Evolutionary conservation across 2,888 invertebrate species (phyloP).

Genomic region (Lasioglossum marginatum): DNA sequence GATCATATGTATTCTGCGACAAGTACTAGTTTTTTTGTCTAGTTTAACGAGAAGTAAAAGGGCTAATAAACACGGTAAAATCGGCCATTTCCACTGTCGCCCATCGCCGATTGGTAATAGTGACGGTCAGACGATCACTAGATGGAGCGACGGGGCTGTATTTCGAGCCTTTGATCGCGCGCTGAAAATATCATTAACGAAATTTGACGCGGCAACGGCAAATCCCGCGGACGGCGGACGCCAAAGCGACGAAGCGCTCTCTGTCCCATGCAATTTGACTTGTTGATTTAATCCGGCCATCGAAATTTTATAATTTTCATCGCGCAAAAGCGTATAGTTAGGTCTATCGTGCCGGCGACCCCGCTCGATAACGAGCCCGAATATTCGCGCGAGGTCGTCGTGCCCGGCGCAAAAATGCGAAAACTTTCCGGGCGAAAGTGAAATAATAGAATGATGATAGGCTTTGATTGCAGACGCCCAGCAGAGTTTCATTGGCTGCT

Average conservation of each 20-base stretch:
- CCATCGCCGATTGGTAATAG: background rate
- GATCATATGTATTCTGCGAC: too few relatives aligned
- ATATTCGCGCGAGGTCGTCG: background rate
- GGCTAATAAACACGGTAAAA: background rate
- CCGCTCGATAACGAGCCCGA: background rate
- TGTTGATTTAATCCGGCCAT: constrained; percentile 60
- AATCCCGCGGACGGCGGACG: background rate
- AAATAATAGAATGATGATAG: background rate
- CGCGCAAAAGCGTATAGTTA: background rate
- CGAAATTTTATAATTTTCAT: constrained; percentile 58
- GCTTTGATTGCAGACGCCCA: background rate
- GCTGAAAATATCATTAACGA: constrained; percentile 51
- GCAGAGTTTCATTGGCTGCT: background rate
- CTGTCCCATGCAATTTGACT: constrained; percentile 55
- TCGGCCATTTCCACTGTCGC: background rate
- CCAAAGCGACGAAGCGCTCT: constrained; percentile 1
- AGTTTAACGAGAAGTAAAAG: background rate
- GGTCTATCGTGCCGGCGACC: background rate
- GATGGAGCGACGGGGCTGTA: background rate
- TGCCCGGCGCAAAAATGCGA: background rate
- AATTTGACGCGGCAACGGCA: constrained; percentile 13
- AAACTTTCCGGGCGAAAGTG: background rate
- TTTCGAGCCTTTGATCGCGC: constrained; percentile 24
- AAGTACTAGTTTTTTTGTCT: too few relatives aligned
- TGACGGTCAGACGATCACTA: background rate